Evolutionary conservation across 2,113 vertebrate genomes (phyloP).

Genomic region (Herpetotheres cachinnans): DNA sequence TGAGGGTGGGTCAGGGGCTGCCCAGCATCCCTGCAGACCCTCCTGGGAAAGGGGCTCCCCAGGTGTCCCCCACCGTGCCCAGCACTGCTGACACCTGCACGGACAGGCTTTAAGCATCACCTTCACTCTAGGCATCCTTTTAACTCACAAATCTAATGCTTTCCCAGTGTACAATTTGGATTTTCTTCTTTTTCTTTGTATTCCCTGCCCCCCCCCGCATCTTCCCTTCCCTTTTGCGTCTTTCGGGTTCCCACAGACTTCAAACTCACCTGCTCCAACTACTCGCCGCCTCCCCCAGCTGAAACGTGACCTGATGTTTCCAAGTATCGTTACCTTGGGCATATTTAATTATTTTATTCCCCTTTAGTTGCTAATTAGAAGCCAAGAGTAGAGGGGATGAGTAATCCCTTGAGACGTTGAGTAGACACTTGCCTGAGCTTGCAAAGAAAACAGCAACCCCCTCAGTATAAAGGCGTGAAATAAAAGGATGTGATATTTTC

Average conservation of each 20-base stretch:
- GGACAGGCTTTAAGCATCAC: background rate
- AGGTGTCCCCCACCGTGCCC: background rate
- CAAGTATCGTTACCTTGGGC: slow-evolving; percentile 64
- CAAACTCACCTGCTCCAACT: slow-evolving; percentile 48
- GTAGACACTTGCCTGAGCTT: slow-evolving; percentile 43
- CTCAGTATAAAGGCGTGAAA: background rate
- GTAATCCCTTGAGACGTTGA: background rate
- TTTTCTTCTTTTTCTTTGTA: background rate
- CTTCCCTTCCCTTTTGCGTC: background rate
- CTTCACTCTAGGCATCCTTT: background rate
- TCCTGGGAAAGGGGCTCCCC: background rate
- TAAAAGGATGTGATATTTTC: slow-evolving; percentile 1
- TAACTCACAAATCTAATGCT: background rate
- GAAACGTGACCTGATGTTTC: slow-evolving; percentile 46
- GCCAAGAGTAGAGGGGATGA: slow-evolving; percentile 28
- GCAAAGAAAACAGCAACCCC: slow-evolving; percentile 10
- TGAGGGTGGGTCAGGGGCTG: background rate
- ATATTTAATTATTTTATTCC: slow-evolving; percentile 43
- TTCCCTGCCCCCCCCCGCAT: background rate
- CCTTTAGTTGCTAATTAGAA: slow-evolving; percentile 53
- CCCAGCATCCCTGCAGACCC: background rate
- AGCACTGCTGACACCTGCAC: background rate
- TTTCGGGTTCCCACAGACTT: slow-evolving; percentile 63
- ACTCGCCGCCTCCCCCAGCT: background rate
- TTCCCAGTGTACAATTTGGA: background rate